phyloP scores from a whole-genome alignment of 2,888 invertebrate species.

The Drosophila prostipennis region DNA sequence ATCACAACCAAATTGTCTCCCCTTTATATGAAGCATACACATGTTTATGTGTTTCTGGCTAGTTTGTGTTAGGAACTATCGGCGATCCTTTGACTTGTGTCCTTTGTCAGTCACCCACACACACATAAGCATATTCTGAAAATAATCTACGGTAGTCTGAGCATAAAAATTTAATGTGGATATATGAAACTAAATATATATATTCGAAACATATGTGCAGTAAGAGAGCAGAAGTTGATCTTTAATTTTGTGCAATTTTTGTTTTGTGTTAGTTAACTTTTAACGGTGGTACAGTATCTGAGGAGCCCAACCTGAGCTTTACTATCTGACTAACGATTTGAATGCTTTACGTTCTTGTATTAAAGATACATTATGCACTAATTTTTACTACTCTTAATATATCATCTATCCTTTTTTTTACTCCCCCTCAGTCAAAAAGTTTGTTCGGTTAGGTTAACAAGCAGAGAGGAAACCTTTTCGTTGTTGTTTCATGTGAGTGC shows the following conservation, averaged over 20 bases:
- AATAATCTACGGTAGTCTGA: slow-evolving; percentile 75
- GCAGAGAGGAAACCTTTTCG: slow-evolving; percentile 47
- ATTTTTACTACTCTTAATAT: slow-evolving; percentile 32
- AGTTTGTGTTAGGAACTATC: slow-evolving; percentile 20
- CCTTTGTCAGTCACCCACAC: slow-evolving; percentile 17
- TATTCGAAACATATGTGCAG: slow-evolving; percentile 48
- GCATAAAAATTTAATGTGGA: slow-evolving; percentile 38
- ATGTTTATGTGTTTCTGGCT: slow-evolving; percentile 31
- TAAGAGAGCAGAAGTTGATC: slow-evolving; percentile 24
- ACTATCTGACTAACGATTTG: slow-evolving; percentile 62
- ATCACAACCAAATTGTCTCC: slow-evolving; percentile 48
- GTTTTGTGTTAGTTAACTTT: slow-evolving; percentile 43
- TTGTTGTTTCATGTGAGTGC: slow-evolving; percentile 78
- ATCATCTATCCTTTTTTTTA: slow-evolving; percentile 4
- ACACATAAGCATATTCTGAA: slow-evolving; percentile 50
- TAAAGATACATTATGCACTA: slow-evolving; percentile 46
- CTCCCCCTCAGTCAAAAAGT: slow-evolving; percentile 23
- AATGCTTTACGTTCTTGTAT: slow-evolving; percentile 39
- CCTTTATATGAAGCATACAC: slow-evolving; percentile 36
- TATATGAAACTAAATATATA: slow-evolving; percentile 39
- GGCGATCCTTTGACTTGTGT: slow-evolving; percentile 16
- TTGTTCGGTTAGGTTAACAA: slow-evolving; percentile 25
- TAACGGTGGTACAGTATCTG: slow-evolving; percentile 41
- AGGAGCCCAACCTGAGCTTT: slow-evolving; percentile 59
- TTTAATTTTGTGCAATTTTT: slow-evolving; percentile 66